Conservation (phyloP, 2,113 vertebrate genomes). For the Heterochromis multidens region DNA sequence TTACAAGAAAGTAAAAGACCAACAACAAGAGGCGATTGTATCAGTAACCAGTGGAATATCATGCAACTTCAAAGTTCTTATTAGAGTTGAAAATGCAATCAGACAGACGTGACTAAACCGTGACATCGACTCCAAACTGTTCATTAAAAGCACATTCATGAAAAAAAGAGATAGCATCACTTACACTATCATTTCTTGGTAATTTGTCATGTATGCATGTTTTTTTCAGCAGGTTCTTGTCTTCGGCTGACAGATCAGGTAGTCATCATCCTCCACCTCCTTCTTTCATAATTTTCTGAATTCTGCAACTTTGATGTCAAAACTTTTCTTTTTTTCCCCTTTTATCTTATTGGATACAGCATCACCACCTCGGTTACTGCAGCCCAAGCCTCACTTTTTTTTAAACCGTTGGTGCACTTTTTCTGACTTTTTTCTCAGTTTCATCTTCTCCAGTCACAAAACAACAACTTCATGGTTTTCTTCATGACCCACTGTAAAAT, state of each 20-base stretch:
- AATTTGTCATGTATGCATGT: background rate
- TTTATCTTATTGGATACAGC: background rate
- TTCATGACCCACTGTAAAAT: background rate
- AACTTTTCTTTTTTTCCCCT: too few species aligned
- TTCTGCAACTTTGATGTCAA: too few species aligned
- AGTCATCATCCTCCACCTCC: too few species aligned
- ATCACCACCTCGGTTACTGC: background rate
- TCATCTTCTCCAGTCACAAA: background rate
- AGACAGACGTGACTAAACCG: background rate
- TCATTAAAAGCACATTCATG: background rate
- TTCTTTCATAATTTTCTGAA: too few species aligned
- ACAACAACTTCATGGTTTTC: too few species aligned
- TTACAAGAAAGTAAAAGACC: background rate
- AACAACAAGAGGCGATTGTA: fast-evolving
- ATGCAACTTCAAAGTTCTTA: background rate
- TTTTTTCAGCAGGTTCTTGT: background rate
- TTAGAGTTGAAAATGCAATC: too few species aligned
- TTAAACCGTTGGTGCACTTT: background rate
- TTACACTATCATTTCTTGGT: background rate
- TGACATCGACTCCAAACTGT: fast-evolving
- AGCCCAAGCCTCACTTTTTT: background rate
- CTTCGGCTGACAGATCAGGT: too few species aligned
- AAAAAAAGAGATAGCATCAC: too few species aligned
- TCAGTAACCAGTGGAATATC: fast-evolving
- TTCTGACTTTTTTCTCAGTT: background rate